Conservation (phyloP, 1,140 invertebrate genomes). For the Cryptotermes secundus region DNA sequence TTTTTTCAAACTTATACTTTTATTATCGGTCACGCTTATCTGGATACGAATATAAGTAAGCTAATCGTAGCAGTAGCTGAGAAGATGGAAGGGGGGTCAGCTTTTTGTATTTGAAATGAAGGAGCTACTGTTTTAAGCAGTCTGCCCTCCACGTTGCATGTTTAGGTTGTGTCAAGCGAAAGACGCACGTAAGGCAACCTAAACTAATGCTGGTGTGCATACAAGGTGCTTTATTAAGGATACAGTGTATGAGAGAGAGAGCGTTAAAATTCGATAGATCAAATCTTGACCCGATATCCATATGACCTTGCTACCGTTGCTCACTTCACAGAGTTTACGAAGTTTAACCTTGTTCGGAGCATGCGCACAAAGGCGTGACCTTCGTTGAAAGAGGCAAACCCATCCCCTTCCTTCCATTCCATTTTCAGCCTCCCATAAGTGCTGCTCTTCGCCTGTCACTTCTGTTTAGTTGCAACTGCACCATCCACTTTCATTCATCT, state of each 20-base stretch:
- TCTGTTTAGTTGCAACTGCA: background rate
- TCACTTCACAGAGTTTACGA: background rate
- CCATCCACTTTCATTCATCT: background rate
- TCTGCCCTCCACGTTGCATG: background rate
- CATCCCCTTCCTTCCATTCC: background rate
- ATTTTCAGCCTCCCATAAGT: background rate
- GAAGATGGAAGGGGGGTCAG: background rate
- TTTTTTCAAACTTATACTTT: background rate
- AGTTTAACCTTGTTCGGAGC: background rate
- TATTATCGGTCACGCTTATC: background rate
- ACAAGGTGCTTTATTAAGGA: no score
- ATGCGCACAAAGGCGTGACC: constrained; percentile 1
- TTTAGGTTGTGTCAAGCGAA: background rate
- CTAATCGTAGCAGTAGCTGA: no score
- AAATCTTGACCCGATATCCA: constrained; percentile 4
- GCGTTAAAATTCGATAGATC: background rate
- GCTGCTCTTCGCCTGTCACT: background rate
- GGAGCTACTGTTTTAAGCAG: background rate
- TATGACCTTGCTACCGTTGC: background rate
- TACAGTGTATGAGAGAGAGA: background rate
- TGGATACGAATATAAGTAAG: background rate
- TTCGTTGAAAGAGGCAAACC: background rate
- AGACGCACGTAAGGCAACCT: background rate
- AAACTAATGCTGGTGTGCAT: background rate
- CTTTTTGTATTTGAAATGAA: background rate